Conservation (phyloP, 1,140 invertebrate genomes). For the Apolygus lucorum region DNA sequence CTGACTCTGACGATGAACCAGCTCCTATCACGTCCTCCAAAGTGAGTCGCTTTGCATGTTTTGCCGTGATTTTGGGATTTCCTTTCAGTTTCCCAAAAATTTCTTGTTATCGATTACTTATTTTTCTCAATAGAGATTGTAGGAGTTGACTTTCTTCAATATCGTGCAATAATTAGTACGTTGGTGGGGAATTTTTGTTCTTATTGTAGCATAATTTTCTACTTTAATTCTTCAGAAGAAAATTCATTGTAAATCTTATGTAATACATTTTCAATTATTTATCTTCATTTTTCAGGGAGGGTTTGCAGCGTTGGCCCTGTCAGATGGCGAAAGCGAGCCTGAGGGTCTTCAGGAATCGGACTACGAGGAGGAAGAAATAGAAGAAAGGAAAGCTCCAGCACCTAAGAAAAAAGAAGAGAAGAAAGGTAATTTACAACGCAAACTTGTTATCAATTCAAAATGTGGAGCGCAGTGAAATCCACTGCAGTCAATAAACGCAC, state of each 20-base stretch:
- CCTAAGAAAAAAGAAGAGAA: slow-evolving; percentile 41
- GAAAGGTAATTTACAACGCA: slow-evolving; percentile 48
- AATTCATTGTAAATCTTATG: slow-evolving; percentile 37
- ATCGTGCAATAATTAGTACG: neutral
- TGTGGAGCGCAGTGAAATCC: neutral
- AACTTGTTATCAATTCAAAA: neutral
- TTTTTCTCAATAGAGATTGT: neutral
- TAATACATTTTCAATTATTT: slow-evolving; percentile 37
- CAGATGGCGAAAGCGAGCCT: slow-evolving; percentile 29
- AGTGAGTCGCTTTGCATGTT: neutral
- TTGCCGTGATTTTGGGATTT: neutral
- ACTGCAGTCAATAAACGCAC: neutral
- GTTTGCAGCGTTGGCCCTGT: slow-evolving; percentile 46
- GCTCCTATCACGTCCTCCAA: neutral
- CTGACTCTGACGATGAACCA: slow-evolving; percentile 30
- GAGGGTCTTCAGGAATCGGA: neutral
- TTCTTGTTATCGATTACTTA: neutral
- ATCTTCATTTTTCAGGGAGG: slow-evolving; percentile 42
- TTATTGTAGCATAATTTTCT: slow-evolving; percentile 28
- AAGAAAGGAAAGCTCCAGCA: slow-evolving; percentile 15
- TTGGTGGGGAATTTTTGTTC: neutral
- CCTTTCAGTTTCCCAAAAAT: neutral
- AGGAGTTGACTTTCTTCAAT: neutral
- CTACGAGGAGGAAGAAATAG: slow-evolving; percentile 26
- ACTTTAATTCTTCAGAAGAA: slow-evolving; percentile 38